Evolutionary conservation across 1,140 invertebrate genomes (phyloP).

Genomic region (Scaptomyza pallida): DNA sequence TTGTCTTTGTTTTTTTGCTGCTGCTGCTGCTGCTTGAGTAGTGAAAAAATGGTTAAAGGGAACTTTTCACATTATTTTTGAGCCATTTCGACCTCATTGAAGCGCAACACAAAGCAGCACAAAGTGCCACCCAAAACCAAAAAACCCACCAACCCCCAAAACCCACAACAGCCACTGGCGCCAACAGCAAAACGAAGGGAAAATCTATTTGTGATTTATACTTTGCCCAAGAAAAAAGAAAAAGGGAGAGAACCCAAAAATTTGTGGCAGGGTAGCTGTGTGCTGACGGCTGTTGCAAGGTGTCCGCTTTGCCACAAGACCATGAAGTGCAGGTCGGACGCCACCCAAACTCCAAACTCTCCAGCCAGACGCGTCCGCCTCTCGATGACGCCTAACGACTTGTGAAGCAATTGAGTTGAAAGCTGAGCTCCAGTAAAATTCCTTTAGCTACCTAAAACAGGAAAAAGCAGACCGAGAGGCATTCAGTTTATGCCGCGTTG

Average conservation of each 20-base stretch:
- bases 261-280: no score
- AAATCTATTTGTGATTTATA: slow-evolving; percentile 82
- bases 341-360: slow-evolving; percentile 4
- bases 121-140: slow-evolving; percentile 73
- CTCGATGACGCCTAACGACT: slow-evolving; percentile 79
- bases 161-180: slow-evolving; percentile 1
- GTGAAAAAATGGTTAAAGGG: slow-evolving; percentile 74
- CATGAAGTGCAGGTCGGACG: slow-evolving; percentile 65
- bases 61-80: slow-evolving; percentile 83
- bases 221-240: slow-evolving; percentile 16
- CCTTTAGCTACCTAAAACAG: no score
- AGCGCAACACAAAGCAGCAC: slow-evolving; percentile 79
- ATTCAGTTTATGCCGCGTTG: slow-evolving; percentile 42
- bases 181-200: slow-evolving; percentile 46
- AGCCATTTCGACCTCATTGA: slow-evolving; percentile 82
- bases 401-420: slow-evolving; percentile 82
- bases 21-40: slow-evolving; percentile 20
- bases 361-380: slow-evolving; percentile 4
- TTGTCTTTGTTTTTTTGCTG: slow-evolving; percentile 33
- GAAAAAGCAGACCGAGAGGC: slow-evolving; percentile 12
- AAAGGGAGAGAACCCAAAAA: slow-evolving; percentile 50
- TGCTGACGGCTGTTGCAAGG: slow-evolving; percentile 16
- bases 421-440: slow-evolving; percentile 71
- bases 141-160: slow-evolving; percentile 48
- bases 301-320: slow-evolving; percentile 42